These are phyloP conservation scores for Zoanthus solanderi DNA, from an alignment of 92 coral and sea anemone genomes.

Conservation along the genomic window DNA sequence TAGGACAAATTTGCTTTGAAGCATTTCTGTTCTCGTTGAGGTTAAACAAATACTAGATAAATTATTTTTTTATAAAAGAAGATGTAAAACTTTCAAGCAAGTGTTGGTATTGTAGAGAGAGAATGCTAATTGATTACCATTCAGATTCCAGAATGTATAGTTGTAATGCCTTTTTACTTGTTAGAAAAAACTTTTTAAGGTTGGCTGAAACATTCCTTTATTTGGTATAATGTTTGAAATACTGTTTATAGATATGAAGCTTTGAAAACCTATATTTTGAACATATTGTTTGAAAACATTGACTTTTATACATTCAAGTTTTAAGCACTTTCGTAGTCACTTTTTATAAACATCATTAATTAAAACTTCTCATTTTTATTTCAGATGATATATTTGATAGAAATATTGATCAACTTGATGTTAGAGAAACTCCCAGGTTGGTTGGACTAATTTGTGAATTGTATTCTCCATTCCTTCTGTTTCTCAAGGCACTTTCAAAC, in stretches of 20 bases:
- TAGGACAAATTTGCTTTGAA: neutral
- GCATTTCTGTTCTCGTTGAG: neutral
- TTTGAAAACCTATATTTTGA: neutral
- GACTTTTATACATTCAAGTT: neutral
- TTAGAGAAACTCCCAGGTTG: conserved; percentile 96
- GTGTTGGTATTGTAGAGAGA: too few species aligned
- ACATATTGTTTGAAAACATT: neutral
- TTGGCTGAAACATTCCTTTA: too few species aligned
- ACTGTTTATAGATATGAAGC: neutral
- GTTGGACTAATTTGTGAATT: neutral
- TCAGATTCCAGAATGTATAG: too few species aligned
- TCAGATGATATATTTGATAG: conserved; percentile 96
- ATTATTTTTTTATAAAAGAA: neutral
- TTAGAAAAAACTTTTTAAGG: too few species aligned
- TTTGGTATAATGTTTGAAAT: neutral
- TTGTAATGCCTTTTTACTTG: too few species aligned
- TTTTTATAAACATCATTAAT: too few species aligned
- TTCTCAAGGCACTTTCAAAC: too few species aligned
- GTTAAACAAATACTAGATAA: neutral
- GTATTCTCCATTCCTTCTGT: too few species aligned
- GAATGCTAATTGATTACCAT: too few species aligned
- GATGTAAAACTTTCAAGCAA: too few species aligned
- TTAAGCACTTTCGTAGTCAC: neutral
- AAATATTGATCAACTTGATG: conserved; percentile 94
- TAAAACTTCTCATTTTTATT: neutral